Evolutionary conservation across 2,113 vertebrate species (phyloP).

Genomic region (Pithys albifrons): DNA sequence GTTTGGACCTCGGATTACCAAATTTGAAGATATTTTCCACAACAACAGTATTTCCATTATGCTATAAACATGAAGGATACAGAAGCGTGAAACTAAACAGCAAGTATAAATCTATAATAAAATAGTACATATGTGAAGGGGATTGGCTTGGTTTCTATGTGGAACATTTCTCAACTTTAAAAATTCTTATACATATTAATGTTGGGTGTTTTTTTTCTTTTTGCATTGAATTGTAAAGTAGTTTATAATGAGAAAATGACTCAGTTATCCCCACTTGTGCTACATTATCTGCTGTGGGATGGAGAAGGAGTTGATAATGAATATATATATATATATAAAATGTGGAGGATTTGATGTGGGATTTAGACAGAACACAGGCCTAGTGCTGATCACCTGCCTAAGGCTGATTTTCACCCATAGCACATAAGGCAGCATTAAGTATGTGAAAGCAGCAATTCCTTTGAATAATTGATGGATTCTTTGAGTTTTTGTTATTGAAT

Average conservation of each 20-base stretch:
- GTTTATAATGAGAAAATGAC: conserved; percentile 64
- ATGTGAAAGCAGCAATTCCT: background rate
- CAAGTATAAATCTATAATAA: background rate
- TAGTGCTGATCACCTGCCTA: background rate
- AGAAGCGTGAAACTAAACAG: background rate
- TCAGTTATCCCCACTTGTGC: conserved; percentile 42
- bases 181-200: conserved; percentile 55
- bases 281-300: conserved; percentile 42
- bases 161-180: conserved; percentile 11
- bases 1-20: background rate
- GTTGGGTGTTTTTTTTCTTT: background rate
- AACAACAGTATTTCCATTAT: background rate
- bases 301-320: conserved; percentile 6
- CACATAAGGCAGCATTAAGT: background rate
- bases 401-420: background rate
- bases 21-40: background rate
- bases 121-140: conserved; percentile 3
- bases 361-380: background rate
- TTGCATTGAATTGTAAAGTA: conserved; percentile 58
- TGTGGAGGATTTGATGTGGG: background rate
- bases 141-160: background rate
- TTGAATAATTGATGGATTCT: conserved; percentile 13
- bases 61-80: background rate
- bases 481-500: background rate
- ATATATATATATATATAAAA: background rate